phyloP scores from a whole-genome alignment of 2,797 vertebrate genomes.

The Spondyliosoma cantharus region DNA sequence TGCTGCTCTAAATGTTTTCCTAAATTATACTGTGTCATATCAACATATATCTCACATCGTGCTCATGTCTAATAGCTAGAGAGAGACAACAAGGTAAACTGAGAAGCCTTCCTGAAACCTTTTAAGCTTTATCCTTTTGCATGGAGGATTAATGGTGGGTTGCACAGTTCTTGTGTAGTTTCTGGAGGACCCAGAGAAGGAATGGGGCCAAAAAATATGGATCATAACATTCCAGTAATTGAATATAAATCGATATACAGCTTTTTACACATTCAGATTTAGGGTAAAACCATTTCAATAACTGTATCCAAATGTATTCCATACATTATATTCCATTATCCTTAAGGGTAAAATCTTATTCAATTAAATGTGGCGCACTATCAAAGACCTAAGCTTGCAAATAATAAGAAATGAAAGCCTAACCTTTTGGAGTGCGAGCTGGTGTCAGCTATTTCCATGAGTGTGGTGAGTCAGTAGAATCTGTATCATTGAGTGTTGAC shows the following conservation, averaged over 20 bases:
- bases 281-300: background rate
- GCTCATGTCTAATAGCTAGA: background rate
- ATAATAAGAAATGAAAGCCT: slow-evolving; percentile 1
- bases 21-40: background rate
- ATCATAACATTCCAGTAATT: background rate
- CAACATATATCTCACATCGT: background rate
- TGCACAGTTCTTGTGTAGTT: background rate
- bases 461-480: background rate
- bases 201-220: no score
- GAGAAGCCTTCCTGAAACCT: background rate
- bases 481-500: background rate
- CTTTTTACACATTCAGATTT: background rate
- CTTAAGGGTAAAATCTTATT: background rate
- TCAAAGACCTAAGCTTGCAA: background rate
- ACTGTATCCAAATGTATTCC: background rate
- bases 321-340: background rate
- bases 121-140: slow-evolving; percentile 15
- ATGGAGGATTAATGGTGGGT: slow-evolving; percentile 6
- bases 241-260: background rate
- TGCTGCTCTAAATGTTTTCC: background rate
- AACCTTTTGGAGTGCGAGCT: background rate
- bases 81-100: background rate
- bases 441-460: slow-evolving; percentile 20
- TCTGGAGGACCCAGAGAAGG: background rate
- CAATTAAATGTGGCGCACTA: background rate